These are phyloP conservation scores for Remorina albescens DNA, from an alignment of 2,797 vertebrate species.

Conservation along the genomic window DNA sequence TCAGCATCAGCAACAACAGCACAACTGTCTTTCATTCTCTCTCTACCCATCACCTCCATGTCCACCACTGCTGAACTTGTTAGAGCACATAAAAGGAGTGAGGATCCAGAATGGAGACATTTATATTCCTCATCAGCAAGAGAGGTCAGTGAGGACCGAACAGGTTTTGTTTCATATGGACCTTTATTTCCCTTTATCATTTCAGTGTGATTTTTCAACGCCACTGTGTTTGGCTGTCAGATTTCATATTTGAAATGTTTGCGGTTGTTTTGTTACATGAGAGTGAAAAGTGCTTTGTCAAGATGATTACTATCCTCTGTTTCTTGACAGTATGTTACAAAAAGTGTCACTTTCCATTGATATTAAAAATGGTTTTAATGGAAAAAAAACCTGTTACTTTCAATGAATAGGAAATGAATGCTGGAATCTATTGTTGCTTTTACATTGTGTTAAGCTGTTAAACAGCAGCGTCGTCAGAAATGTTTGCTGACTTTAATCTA, in stretches of 20 bases:
- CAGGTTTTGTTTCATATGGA: too few relatives aligned
- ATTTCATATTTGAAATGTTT: not conserved
- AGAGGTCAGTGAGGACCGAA: slow-evolving; percentile 43
- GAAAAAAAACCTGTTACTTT: not conserved
- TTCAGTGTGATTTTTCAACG: not conserved
- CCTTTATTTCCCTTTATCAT: not conserved
- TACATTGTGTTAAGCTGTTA: not conserved
- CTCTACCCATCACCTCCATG: not conserved
- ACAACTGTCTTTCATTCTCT: slow-evolving; percentile 20
- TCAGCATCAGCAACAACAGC: slow-evolving; percentile 33
- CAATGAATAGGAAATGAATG: too few relatives aligned
- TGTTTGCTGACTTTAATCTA: slow-evolving; percentile 19
- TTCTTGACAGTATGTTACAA: not conserved
- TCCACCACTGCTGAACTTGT: not conserved
- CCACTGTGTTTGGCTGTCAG: not conserved
- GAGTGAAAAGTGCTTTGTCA: not conserved
- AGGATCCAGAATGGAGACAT: slow-evolving; percentile 15
- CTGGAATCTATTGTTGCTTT: not conserved
- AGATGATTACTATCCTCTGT: not conserved
- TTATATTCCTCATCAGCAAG: not conserved
- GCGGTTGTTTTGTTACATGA: not conserved
- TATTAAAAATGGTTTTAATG: not conserved
- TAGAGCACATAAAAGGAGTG: not conserved
- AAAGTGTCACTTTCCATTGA: not conserved
- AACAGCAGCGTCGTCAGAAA: not conserved